Evolutionary conservation across 2,888 invertebrate genomes (phyloP).

Genomic region (Tetranychus piercei): DNA sequence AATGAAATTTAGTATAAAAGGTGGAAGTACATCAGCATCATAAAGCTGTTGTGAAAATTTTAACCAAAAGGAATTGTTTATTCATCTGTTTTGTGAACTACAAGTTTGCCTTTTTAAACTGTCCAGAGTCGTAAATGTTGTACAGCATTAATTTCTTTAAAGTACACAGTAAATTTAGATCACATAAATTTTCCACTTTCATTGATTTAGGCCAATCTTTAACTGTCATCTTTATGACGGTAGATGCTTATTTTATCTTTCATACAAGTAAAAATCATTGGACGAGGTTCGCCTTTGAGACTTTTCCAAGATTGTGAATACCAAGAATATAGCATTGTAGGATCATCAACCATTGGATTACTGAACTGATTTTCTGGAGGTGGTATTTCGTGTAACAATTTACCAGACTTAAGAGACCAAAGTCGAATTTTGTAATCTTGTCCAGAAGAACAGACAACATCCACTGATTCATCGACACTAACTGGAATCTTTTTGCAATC

Average conservation of each 20-base stretch:
- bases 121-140: too few relatives aligned
- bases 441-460: constrained; percentile 22
- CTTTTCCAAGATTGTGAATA: constrained; percentile 10
- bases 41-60: too few relatives aligned
- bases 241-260: constrained; percentile 1
- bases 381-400: constrained; percentile 10
- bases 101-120: too few relatives aligned
- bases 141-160: too few relatives aligned
- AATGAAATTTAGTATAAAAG: not conserved
- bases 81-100: too few relatives aligned
- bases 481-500: constrained; percentile 21
- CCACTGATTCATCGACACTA: constrained; percentile 20
- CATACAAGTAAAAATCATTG: not conserved
- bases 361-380: not conserved
- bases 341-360: not conserved
- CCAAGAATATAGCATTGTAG: not conserved
- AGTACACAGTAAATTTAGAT: too few relatives aligned
- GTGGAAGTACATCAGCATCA: too few relatives aligned
- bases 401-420: constrained; percentile 22
- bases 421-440: constrained; percentile 22
- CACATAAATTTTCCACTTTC: too few relatives aligned
- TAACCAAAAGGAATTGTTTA: too few relatives aligned
- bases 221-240: not conserved
- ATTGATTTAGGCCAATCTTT: too few relatives aligned
- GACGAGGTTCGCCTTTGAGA: not conserved